A percentile compares a stretch with the other conserved stretches of the same genome.
Evolutionary conservation across 2,888 invertebrate species (phyloP).

Genomic region (Drosophila picticornis): DNA sequence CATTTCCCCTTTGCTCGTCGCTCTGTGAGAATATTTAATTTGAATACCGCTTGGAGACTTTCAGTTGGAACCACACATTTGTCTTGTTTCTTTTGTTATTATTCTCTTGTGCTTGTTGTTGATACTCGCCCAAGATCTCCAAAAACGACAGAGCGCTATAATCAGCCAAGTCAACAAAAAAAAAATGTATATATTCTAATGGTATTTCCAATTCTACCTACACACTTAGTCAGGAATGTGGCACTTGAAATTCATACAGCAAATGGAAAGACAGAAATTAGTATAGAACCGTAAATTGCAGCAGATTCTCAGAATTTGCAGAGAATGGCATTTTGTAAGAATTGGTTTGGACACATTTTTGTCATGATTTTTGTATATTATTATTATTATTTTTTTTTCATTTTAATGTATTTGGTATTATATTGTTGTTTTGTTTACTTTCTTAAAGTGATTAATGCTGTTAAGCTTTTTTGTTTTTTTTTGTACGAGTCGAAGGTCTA

Average conservation of each 20-base stretch:
- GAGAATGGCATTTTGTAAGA: not conserved
- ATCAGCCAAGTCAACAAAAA: slow-evolving; percentile 49
- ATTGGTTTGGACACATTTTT: not conserved
- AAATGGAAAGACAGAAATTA: slow-evolving; percentile 1
- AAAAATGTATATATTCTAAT: not conserved
- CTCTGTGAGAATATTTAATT: slow-evolving; percentile 63
- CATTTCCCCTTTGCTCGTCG: slow-evolving; percentile 61
- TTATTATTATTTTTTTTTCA: rapidly evolving
- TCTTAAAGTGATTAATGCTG: not conserved
- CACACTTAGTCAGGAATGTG: slow-evolving; percentile 23
- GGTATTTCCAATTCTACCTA: slow-evolving; percentile 18
- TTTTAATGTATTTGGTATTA: not conserved
- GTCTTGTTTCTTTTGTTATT: slow-evolving; percentile 27
- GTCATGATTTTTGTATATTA: not conserved
- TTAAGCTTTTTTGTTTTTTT: not conserved
- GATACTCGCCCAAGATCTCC: slow-evolving; percentile 29
- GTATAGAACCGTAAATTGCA: not conserved
- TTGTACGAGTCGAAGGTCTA: not conserved
- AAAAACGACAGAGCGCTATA: slow-evolving; percentile 37
- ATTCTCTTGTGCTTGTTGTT: slow-evolving; percentile 27
- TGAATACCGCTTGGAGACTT: slow-evolving; percentile 58
- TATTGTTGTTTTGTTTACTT: not conserved
- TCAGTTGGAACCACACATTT: slow-evolving; percentile 55
- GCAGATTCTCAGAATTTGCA: not conserved
- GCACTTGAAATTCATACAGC: slow-evolving; percentile 7